These are phyloP conservation scores for Rafetus swinhoei DNA, from an alignment of 2,113 vertebrate genomes.

Conservation along the genomic window DNA sequence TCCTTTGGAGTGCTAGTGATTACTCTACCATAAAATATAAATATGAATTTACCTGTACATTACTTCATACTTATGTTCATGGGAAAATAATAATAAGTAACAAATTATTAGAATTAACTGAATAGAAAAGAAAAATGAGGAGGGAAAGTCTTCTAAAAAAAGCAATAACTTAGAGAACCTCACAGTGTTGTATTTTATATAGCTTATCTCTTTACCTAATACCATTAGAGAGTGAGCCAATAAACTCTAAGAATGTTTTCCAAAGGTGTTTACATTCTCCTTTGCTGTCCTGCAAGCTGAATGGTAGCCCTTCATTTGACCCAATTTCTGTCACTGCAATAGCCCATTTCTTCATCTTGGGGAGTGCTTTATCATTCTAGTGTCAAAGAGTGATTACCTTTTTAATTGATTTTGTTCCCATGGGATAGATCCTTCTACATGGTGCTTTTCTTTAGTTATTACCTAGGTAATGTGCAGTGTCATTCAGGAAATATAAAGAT, in stretches of 20 bases:
- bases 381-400: neutral
- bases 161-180: neutral
- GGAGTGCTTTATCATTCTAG: slow-evolving; percentile 3
- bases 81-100: neutral
- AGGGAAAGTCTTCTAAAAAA: neutral
- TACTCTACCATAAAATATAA: neutral
- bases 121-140: neutral
- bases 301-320: slow-evolving; percentile 4
- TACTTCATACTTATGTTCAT: neutral
- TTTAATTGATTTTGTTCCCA: slow-evolving; percentile 2
- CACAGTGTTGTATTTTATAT: neutral
- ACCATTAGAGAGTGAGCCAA: neutral
- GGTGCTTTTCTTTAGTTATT: neutral
- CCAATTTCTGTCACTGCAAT: neutral
- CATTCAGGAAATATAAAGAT: neutral
- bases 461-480: neutral
- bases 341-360: slow-evolving; percentile 1
- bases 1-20: neutral
- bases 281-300: neutral
- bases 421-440: neutral
- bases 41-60: neutral
- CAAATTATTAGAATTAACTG: neutral
- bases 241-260: slow-evolving; percentile 11
- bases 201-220: neutral
- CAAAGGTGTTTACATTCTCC: neutral